Conservation (phyloP, 2,113 vertebrate species). For the Acanthisitta chloris region DNA sequence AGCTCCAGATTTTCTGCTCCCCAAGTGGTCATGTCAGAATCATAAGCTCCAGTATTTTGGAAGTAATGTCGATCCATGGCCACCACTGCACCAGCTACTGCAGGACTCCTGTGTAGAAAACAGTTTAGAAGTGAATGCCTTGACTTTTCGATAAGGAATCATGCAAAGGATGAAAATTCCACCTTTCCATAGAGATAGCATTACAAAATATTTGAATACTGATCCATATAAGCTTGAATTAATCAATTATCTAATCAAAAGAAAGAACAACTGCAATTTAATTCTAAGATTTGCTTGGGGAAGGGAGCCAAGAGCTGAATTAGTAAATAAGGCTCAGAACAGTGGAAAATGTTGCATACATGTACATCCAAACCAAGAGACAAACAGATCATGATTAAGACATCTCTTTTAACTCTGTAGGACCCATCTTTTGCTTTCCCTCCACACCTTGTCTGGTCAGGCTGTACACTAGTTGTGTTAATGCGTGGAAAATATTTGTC, state of each 20-base stretch:
- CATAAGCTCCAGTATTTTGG: slow-evolving; percentile 86
- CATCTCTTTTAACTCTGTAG: neutral
- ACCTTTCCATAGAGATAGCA: neutral
- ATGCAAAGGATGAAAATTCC: neutral
- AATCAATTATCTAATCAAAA: neutral
- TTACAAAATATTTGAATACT: neutral
- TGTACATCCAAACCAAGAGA: neutral
- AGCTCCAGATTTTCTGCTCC: slow-evolving; percentile 86
- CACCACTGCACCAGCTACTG: slow-evolving; percentile 79
- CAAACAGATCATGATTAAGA: neutral
- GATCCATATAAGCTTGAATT: neutral
- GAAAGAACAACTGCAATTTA: neutral
- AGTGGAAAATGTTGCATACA: neutral
- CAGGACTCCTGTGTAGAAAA: slow-evolving; percentile 78
- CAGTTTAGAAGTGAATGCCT: neutral
- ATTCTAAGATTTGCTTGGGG: neutral
- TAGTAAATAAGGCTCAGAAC: neutral
- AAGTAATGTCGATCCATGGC: slow-evolving; percentile 86
- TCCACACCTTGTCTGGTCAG: neutral
- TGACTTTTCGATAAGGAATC: neutral
- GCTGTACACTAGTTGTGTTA: neutral
- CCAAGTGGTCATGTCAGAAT: slow-evolving; percentile 80
- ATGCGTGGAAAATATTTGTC: neutral
- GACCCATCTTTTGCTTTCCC: neutral
- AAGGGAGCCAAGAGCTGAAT: neutral